Evolutionary conservation across 2,113 vertebrate species (phyloP).

Genomic region (Malaclemys terrapin): DNA sequence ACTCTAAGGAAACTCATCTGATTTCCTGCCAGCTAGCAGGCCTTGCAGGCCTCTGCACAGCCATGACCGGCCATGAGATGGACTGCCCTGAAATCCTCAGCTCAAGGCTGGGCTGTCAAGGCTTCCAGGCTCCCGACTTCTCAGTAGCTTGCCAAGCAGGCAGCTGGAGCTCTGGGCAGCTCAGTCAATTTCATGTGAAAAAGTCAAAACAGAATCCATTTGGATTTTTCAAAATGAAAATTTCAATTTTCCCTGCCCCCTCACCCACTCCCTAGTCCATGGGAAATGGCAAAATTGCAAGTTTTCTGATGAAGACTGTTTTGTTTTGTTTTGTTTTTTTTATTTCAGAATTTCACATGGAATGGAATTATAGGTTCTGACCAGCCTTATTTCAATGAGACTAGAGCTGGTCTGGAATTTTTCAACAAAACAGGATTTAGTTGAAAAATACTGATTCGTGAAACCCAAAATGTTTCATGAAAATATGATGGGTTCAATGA

Average conservation of each 20-base stretch:
- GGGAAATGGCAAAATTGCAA: neutral
- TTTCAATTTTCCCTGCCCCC: neutral
- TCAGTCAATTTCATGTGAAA: neutral
- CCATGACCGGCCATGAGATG: neutral
- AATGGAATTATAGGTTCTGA: neutral
- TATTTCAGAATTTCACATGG: neutral
- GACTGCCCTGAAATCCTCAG: neutral
- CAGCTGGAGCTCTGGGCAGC: neutral
- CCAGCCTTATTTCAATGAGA: neutral
- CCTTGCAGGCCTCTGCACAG: neutral
- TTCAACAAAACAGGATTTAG: neutral
- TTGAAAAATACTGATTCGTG: neutral
- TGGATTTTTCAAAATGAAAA: neutral
- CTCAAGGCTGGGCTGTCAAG: neutral
- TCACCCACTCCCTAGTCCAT: neutral
- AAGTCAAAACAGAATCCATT: neutral
- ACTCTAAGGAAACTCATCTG: neutral
- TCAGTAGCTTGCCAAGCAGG: neutral
- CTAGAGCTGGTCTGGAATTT: neutral
- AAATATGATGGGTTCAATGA: neutral
- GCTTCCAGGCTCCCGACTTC: neutral
- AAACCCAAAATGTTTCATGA: neutral
- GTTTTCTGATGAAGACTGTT: neutral
- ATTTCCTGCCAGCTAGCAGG: neutral
- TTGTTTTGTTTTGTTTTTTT: too few species aligned